phyloP scores from a whole-genome alignment of 2,113 vertebrate genomes.

The Hemichromis elongatus region DNA sequence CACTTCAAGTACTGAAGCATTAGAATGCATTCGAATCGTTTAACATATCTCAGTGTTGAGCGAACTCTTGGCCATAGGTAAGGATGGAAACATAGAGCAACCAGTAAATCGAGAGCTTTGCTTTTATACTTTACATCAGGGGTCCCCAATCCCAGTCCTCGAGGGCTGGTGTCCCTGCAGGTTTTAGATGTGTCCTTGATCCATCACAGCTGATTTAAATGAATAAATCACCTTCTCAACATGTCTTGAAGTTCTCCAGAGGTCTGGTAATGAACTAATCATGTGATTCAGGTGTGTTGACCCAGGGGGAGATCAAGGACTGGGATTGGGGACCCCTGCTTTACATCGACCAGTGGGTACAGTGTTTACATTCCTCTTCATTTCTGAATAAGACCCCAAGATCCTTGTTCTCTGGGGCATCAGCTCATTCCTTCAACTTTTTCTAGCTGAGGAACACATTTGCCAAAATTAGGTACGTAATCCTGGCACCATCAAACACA shows the following conservation, averaged over 20 bases:
- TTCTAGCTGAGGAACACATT: background rate
- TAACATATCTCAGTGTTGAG: background rate
- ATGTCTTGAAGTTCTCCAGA: no score
- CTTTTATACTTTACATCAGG: background rate
- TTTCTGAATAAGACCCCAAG: background rate
- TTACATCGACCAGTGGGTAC: background rate
- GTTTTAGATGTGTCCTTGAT: no score
- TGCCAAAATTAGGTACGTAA: background rate
- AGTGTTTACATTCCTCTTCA: background rate
- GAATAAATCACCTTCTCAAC: no score
- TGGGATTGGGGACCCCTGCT: no score
- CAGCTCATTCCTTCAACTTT: background rate
- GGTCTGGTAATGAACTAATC: no score
- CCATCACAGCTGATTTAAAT: no score
- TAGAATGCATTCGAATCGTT: accelerated
- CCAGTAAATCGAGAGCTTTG: background rate
- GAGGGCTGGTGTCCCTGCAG: no score
- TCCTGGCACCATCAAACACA: background rate
- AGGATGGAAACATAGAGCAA: background rate
- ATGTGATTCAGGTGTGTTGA: no score
- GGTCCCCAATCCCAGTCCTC: no score
- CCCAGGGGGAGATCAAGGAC: no score
- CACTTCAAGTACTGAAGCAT: background rate
- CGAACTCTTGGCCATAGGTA: background rate
- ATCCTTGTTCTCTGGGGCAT: background rate